Conservation (phyloP, 2,888 invertebrate genomes). For the Stenodema calcarata region DNA sequence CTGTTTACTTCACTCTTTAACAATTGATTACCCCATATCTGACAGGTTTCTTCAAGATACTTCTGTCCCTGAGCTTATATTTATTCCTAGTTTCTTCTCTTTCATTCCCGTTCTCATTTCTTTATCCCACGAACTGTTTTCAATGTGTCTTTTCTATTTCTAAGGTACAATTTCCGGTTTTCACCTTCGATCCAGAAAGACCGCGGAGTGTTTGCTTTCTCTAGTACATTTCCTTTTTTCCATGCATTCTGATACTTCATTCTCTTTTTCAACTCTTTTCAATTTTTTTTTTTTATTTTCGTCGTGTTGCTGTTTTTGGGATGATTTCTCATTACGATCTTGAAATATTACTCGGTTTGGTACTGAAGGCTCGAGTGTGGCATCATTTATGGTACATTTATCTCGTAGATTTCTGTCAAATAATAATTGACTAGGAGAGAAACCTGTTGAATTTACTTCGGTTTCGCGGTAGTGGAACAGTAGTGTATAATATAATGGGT, state of each 20-base stretch:
- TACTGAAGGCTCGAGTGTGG: neutral
- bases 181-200: neutral
- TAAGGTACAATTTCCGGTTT: neutral
- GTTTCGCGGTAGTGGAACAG: neutral
- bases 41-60: neutral
- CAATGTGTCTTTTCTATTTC: neutral
- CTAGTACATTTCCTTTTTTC: neutral
- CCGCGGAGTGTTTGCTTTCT: neutral
- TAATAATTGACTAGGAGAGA: neutral
- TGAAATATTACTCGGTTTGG: neutral
- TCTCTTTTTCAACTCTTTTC: neutral
- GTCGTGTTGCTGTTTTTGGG: neutral
- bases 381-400: neutral
- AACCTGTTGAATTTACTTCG: neutral
- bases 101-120: neutral
- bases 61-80: slow-evolving; percentile 6
- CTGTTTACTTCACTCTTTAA: no score
- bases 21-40: neutral
- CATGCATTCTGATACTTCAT: no score
- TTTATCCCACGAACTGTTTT: neutral
- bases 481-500: neutral
- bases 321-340: neutral
- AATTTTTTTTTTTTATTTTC: neutral
- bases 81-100: neutral
- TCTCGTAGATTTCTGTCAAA: neutral